A percentile compares a stretch with the other conserved stretches of the same genome.
These are phyloP conservation scores for Heterotilapia buettikoferi DNA, from an alignment of 2,113 vertebrate species.

Conservation along the genomic window DNA sequence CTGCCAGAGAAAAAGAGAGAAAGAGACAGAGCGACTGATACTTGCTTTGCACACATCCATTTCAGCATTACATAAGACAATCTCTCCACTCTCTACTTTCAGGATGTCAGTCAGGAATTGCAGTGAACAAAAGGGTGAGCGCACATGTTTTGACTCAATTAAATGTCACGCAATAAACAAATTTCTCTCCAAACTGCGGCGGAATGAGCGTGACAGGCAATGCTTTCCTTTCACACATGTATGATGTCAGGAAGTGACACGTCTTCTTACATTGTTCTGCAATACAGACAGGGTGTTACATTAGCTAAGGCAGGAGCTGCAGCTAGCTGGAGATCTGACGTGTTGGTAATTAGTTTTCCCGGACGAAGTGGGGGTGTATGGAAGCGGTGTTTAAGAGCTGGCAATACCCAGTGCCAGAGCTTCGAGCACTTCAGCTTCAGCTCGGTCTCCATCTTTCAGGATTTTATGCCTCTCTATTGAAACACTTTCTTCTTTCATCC, in stretches of 20 bases:
- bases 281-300: conserved; percentile 32
- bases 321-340: conserved; percentile 37
- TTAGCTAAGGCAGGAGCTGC: conserved; percentile 12
- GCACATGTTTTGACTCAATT: conserved; percentile 34
- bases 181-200: neutral
- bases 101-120: neutral
- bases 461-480: neutral
- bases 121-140: neutral
- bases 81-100: neutral
- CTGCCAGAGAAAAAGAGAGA: neutral
- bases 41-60: conserved; percentile 1
- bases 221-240: conserved; percentile 5
- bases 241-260: conserved; percentile 6
- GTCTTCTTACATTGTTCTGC: conserved; percentile 37
- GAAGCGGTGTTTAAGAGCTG: conserved; percentile 7
- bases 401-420: conserved; percentile 56
- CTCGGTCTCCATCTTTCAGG: neutral
- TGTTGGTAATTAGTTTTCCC: conserved; percentile 60
- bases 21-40: neutral
- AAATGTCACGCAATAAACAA: conserved; percentile 16
- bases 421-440: conserved; percentile 11
- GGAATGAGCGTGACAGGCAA: conserved; percentile 24
- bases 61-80: neutral
- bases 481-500: neutral
- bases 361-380: neutral